phyloP scores from a whole-genome alignment of 2,113 vertebrate genomes.

The Bubo blakistoni region DNA sequence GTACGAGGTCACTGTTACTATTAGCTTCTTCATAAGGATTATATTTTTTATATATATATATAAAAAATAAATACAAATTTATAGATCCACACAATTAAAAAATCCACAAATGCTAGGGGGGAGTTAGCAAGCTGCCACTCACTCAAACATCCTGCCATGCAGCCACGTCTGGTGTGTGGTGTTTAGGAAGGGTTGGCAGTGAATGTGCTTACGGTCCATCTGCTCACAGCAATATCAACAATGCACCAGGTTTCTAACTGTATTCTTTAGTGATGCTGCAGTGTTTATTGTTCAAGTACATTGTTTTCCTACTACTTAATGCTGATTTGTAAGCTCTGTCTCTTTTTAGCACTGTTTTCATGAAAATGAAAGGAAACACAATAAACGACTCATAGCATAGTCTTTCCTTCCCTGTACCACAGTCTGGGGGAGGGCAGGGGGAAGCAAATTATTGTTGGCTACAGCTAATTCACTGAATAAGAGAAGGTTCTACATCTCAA shows the following conservation, averaged over 20 bases:
- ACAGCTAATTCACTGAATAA: not conserved
- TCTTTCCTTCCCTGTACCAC: not conserved
- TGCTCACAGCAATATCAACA: constrained; percentile 45
- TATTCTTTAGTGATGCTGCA: not conserved
- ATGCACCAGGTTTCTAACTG: constrained; percentile 30
- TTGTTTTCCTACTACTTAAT: constrained; percentile 40
- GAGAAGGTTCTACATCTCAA: not conserved
- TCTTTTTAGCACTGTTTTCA: not conserved
- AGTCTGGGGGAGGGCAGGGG: not conserved
- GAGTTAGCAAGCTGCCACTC: not conserved
- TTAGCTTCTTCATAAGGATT: not conserved
- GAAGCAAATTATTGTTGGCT: not conserved
- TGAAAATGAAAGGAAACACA: not conserved
- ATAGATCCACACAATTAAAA: not conserved
- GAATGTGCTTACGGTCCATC: not conserved
- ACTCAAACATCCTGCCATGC: not conserved
- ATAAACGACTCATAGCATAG: not conserved
- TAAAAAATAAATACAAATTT: not conserved
- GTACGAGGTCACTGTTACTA: not conserved
- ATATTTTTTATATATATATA: not conserved
- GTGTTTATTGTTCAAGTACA: constrained; percentile 2
- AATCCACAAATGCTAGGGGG: not conserved
- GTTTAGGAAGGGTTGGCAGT: constrained; percentile 23
- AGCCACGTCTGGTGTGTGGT: not conserved
- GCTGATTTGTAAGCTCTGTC: constrained; percentile 33